These are phyloP conservation scores for Hofmannophila pseudospretella DNA, from an alignment of 2,888 invertebrate genomes.

Conservation along the genomic window DNA sequence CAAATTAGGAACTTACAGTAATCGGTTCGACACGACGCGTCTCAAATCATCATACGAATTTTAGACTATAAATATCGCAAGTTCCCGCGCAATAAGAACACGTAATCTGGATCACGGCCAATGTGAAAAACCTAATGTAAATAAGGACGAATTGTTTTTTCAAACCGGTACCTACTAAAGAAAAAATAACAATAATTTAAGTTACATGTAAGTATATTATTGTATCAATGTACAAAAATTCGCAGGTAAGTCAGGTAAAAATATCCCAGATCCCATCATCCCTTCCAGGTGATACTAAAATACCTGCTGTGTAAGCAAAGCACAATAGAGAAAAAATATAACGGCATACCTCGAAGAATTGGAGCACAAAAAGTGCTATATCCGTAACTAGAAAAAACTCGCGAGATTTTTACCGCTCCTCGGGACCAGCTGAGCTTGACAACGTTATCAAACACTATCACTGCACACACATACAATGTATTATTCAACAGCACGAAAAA, in stretches of 20 bases:
- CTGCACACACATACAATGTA: slow-evolving; percentile 15
- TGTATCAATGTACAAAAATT: too few species aligned
- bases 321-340: slow-evolving; percentile 38
- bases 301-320: slow-evolving; percentile 22
- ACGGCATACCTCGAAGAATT: slow-evolving; percentile 72
- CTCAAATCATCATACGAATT: slow-evolving; percentile 49
- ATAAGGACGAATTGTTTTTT: slow-evolving; percentile 27
- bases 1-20: slow-evolving; percentile 24
- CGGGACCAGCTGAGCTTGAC: slow-evolving; percentile 73
- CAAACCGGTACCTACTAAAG: too few species aligned
- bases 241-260: too few species aligned
- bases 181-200: too few species aligned
- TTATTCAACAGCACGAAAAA: too few species aligned
- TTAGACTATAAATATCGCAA: slow-evolving; percentile 70
- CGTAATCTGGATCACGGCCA: slow-evolving; percentile 76
- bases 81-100: slow-evolving; percentile 72
- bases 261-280: too few species aligned
- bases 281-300: not conserved
- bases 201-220: too few species aligned
- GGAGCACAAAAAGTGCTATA: slow-evolving; percentile 67
- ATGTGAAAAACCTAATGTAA: slow-evolving; percentile 50
- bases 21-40: too few species aligned
- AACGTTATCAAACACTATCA: slow-evolving; percentile 63
- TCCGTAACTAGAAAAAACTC: slow-evolving; percentile 61
- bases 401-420: slow-evolving; percentile 72